Evolutionary conservation across 2,113 vertebrate genomes (phyloP).

Genomic region (Camelus dromedarius): DNA sequence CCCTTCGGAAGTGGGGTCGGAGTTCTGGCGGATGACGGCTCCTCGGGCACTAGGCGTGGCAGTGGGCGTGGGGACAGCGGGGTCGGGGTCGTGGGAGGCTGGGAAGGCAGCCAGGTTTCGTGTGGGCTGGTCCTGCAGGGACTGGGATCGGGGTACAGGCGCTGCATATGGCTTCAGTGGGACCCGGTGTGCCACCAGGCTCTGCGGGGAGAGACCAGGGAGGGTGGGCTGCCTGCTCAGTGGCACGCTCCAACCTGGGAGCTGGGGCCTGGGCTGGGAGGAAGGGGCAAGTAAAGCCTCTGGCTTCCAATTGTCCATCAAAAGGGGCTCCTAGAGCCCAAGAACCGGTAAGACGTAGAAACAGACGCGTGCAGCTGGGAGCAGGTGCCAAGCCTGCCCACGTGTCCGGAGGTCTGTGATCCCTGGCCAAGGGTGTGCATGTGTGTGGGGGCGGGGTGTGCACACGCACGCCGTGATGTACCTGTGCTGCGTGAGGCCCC

Average conservation of each 20-base stretch:
- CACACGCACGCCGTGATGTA: fast-evolving
- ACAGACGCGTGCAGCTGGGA: not conserved
- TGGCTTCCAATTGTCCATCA: not conserved
- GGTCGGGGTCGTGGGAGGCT: conserved; percentile 78
- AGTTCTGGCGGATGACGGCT: conserved; percentile 94
- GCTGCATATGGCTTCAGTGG: conserved; percentile 95
- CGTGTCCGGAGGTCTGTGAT: fast-evolving
- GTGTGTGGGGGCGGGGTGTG: fast-evolving
- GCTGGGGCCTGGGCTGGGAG: not conserved
- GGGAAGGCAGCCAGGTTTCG: conserved; percentile 95
- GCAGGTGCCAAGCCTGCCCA: not conserved
- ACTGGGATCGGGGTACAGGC: conserved; percentile 95
- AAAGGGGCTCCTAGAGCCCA: not conserved
- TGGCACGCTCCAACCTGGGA: not conserved
- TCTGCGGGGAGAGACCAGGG: conserved; percentile 86
- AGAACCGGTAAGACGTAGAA: not conserved
- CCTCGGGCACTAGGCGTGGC: conserved; percentile 89
- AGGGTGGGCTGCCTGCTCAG: conserved; percentile 51
- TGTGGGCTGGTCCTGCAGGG: conserved; percentile 95
- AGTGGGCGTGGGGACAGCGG: conserved; percentile 72
- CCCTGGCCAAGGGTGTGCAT: not conserved
- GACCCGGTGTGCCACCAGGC: conserved; percentile 95
- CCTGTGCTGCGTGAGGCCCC: not conserved
- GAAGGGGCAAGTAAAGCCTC: not conserved
- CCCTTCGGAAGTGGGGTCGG: conserved; percentile 95